phyloP scores from a whole-genome alignment of 2,113 vertebrate genomes.

The Cephalopholis sonnerati region DNA sequence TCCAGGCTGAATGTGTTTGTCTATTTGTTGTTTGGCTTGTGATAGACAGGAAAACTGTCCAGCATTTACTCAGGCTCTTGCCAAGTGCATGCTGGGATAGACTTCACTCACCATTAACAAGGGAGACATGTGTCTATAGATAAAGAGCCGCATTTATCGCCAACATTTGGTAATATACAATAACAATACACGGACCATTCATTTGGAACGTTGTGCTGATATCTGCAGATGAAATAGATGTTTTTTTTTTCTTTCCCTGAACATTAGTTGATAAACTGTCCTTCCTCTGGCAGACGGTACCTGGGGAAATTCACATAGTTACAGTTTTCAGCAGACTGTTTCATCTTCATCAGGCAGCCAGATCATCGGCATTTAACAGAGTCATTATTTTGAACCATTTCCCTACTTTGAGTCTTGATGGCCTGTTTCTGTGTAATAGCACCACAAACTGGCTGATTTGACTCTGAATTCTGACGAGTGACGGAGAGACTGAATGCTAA shows the following conservation, averaged over 20 bases:
- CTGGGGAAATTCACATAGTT: constrained; percentile 14
- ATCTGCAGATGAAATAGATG: constrained; percentile 9
- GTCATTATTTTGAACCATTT: neutral
- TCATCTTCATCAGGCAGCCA: constrained; percentile 44
- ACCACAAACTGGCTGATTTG: neutral
- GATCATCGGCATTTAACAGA: constrained; percentile 7
- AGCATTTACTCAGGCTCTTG: neutral
- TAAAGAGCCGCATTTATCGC: neutral
- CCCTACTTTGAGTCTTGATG: neutral
- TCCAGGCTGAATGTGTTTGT: constrained; percentile 9
- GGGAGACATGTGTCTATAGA: neutral
- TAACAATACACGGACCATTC: neutral
- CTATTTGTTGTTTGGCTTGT: neutral
- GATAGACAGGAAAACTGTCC: neutral
- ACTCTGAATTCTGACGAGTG: neutral
- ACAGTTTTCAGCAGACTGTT: constrained; percentile 2
- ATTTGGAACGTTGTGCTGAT: constrained; percentile 4
- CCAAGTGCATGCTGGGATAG: neutral
- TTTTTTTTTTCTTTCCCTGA: neutral
- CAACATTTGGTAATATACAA: neutral
- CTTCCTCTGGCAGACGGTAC: constrained; percentile 3
- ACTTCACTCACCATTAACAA: neutral
- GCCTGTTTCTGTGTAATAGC: neutral
- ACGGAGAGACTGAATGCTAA: neutral
- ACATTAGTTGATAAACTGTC: constrained; percentile 30